Evolutionary conservation across 2,797 vertebrate genomes (phyloP).

Genomic region (Taenioides sp.): DNA sequence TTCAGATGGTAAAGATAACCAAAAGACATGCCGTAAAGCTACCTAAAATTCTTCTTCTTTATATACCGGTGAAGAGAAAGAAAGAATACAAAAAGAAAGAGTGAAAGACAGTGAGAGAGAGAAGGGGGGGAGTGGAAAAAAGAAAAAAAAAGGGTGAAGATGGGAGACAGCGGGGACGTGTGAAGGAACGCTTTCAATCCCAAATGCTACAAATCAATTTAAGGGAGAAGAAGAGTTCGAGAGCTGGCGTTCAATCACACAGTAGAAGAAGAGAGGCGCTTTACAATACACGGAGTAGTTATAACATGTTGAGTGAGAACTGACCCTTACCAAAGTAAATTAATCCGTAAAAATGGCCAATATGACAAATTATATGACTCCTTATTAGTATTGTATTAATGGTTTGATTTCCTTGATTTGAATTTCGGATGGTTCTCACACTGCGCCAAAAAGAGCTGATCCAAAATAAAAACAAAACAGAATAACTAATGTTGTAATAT

Average conservation of each 20-base stretch:
- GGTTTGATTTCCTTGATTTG: too few relatives aligned
- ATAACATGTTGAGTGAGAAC: background rate
- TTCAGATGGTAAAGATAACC: constrained; percentile 48
- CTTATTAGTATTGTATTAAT: too few relatives aligned
- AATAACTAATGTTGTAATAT: too few relatives aligned
- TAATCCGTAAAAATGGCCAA: too few relatives aligned
- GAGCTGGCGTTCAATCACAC: constrained; percentile 15
- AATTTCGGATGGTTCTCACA: too few relatives aligned
- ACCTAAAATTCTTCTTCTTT: constrained; percentile 1
- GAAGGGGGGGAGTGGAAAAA: background rate
- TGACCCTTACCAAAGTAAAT: background rate
- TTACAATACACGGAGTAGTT: background rate
- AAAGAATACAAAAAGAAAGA: constrained; percentile 1
- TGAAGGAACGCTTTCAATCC: constrained; percentile 28
- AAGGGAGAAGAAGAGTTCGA: constrained; percentile 15
- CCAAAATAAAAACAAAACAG: too few relatives aligned
- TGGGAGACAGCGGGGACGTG: constrained; percentile 29
- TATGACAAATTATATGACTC: too few relatives aligned
- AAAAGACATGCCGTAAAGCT: constrained; percentile 34
- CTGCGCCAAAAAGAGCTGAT: too few relatives aligned
- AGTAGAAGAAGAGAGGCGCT: background rate
- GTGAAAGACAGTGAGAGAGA: background rate
- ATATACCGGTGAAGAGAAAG: background rate
- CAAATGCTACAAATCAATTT: constrained; percentile 42
- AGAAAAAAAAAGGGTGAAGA: constrained; percentile 18